Base-by-base conservation (phyloP, 2,888 invertebrate genomes). In the Oligia fasciuncula region DNA sequence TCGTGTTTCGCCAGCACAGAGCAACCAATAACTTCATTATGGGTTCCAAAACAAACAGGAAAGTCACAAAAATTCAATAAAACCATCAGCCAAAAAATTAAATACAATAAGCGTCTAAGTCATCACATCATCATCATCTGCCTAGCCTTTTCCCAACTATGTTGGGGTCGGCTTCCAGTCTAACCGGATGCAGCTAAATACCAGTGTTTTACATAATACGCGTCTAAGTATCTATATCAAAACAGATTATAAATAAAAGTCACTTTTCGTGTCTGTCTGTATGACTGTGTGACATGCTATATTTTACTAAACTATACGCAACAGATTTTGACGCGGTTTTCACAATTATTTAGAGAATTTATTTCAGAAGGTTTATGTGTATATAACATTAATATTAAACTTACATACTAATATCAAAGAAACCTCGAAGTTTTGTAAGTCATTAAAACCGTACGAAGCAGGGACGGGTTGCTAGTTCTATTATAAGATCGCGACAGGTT, bases 401-500 rank as follows among this genome's bases (percentile, higher is more conserved):
- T 43, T 60, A 29, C 40, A 17, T n/a, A 51, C 51, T 51, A 57
- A 29, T 43, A 43, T 62, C 23, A 19, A 14, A 57, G 17, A 71
- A 40, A 57, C 40, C 17, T 62, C n/a, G 19, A 40, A n/a, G n/a
- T 71, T 62, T 11, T 62, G 19, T 71, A 62, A 62, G 17, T 60
- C n/a, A n/a, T 71, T 17, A 13, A 60, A 71, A 19, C 19, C 4
- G 71, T 60, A 13, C 17, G 4, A 71, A 60, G 40, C 60, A 17
- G 40, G 13, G 40, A 6, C n/a, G 40, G 19, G n/a, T 62, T 40
- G 62, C 40, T 60, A 17, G 57, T 40, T 71, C 40, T 71, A 62
- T 43, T 71, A 57, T 43, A 71, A 62, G 62, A 71, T 60, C 87
- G 89, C 85, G 87, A 90, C 89, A 91, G 90, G 90, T 91, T 92